Conservation (phyloP, 2,888 invertebrate species). For the Mactromeris polynyma region DNA sequence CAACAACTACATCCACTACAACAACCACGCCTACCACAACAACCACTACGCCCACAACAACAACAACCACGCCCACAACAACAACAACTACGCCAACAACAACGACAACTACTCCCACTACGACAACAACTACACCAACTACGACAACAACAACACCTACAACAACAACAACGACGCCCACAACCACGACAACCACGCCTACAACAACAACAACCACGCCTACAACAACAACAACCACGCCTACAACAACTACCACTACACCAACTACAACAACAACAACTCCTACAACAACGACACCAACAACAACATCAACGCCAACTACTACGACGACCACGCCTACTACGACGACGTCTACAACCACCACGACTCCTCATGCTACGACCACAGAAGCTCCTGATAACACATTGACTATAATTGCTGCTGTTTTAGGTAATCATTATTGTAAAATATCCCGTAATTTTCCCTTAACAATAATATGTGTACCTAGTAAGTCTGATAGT, state of each 20-base stretch:
- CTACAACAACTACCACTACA: conserved; percentile 43
- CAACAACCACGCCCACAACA: conserved; percentile 41
- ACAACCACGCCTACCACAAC: conserved; percentile 37
- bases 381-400: conserved; percentile 39
- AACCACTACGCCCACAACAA: conserved; percentile 37
- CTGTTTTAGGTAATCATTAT: conserved; percentile 35
- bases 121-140: conserved; percentile 40
- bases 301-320: conserved; percentile 38
- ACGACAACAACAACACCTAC: conserved; percentile 39
- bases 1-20: conserved; percentile 36
- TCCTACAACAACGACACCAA: conserved; percentile 31
- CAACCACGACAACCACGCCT: conserved; percentile 42
- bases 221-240: conserved; percentile 36
- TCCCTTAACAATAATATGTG: too few species aligned
- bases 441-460: too few species aligned
- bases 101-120: conserved; percentile 32
- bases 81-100: conserved; percentile 36
- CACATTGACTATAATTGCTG: conserved; percentile 43
- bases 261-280: conserved; percentile 44
- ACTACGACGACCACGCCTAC: conserved; percentile 32
- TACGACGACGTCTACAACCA: conserved; percentile 38
- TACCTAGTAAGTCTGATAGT: too few species aligned
- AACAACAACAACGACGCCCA: conserved; percentile 40
- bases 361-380: conserved; percentile 33
- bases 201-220: conserved; percentile 47